Evolutionary conservation across 2,113 vertebrate genomes (phyloP).

Genomic region (Phyllopteryx taeniolatus): DNA sequence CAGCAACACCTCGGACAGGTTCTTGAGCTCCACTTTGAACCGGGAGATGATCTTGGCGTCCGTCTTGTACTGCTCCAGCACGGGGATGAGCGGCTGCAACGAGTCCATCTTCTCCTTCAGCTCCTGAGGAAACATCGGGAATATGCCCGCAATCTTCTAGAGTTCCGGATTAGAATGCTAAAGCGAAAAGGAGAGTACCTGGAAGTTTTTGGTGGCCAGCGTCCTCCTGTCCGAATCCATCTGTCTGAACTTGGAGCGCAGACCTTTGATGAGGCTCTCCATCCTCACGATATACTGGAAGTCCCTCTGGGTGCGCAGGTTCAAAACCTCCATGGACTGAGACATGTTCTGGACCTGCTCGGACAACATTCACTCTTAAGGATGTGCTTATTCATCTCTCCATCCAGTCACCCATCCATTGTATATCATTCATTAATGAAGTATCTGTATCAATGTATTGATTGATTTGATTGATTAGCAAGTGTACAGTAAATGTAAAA

Average conservation of each 20-base stretch:
- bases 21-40: conserved; percentile 97
- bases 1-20: conserved; percentile 87
- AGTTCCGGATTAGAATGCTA: not conserved
- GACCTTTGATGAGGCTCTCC: conserved; percentile 97
- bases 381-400: conserved; percentile 8
- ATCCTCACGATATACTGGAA: conserved; percentile 99
- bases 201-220: conserved; percentile 91
- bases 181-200: conserved; percentile 71
- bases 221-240: conserved; percentile 95
- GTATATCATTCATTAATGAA: no score
- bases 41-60: conserved; percentile 91
- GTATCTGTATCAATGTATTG: not conserved
- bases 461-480: not conserved
- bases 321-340: conserved; percentile 98
- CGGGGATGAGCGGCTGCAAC: conserved; percentile 90
- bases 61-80: conserved; percentile 97
- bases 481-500: no score
- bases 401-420: not conserved
- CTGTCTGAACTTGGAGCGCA: conserved; percentile 93
- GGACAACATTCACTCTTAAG: conserved; percentile 24
- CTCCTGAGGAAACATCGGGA: conserved; percentile 74
- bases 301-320: conserved; percentile 95
- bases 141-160: not conserved
- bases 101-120: conserved; percentile 96
- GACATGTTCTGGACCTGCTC: conserved; percentile 98